Evolutionary conservation across 2,888 invertebrate genomes (phyloP), one percentile per base, ranked within the genome.

Genomic region (Parnassius mnemosyne): DNA sequence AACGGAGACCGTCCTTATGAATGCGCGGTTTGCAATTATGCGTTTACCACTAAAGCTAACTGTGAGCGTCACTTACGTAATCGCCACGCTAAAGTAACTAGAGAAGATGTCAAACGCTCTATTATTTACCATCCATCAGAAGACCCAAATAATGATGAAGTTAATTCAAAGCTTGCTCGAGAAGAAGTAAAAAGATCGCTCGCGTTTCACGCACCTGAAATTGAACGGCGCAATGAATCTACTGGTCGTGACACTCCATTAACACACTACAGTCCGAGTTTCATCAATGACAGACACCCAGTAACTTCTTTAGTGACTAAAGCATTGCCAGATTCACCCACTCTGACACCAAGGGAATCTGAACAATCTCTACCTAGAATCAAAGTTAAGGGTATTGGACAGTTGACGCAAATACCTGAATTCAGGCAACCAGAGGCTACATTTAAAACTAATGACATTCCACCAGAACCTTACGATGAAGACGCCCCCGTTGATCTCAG

Each of bases 1-100:
- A 98, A 98, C 78, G 98, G 98, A 0, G 98, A 98, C 75, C 93
- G 98, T 11, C 98, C 98, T 0, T 98, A 97, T 79, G 97, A 98
- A 82, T 99, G 98, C 79, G 95, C 96, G 0, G 93, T 98, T n/a
- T 99, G 99, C 84, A 97, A 97, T 77, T 98, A 97, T 78, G 98
- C 98, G 3, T 99, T 99, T 84, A 98, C 98, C 41, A 98, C 98
- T 0, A 98, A 98, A 89, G 98, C 98, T 1, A 98, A 99, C 80
- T 99, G 99, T 82, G 98, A 99, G 86, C 93, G 98, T 9, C 98
- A 99, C 83, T 93, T 98, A 72, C 93, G 98, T 68, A 98, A 98
- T 82, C 94, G 97, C 34, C 98, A 98, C 77, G 95, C 95, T 0
- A 97, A 97, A 83, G 93, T 94, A 1, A 95, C 96, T 1, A 93